These are phyloP conservation scores for Pseudobourletiella spinata DNA, from an alignment of 1,140 invertebrate species.

Conservation along the genomic window DNA sequence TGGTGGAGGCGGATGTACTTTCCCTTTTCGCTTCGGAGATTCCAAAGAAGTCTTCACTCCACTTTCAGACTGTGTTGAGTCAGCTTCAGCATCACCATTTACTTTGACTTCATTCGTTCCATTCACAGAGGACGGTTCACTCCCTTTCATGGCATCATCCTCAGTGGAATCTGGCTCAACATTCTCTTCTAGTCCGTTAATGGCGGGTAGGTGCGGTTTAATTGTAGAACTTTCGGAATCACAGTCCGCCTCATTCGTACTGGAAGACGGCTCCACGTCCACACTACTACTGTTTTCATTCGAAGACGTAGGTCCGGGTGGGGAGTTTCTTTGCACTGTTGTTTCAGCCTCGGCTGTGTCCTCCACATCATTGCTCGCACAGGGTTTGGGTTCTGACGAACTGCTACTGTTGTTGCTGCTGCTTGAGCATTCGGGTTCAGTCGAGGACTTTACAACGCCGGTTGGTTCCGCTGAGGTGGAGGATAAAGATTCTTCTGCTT, in stretches of 20 bases:
- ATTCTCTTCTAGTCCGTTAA: constrained; percentile 1
- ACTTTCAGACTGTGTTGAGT: constrained; percentile 8
- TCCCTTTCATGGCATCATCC: background rate
- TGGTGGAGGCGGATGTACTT: constrained; percentile 16
- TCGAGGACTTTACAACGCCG: background rate
- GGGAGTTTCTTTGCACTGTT: background rate
- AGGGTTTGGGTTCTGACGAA: background rate
- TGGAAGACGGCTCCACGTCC: constrained; percentile 9
- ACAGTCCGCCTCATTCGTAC: constrained; percentile 2
- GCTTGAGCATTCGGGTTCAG: background rate
- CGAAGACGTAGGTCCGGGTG: background rate
- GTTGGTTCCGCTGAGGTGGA: constrained; percentile 1
- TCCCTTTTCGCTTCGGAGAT: constrained; percentile 16
- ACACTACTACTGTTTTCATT: constrained; percentile 7
- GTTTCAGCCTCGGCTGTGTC: constrained; percentile 7
- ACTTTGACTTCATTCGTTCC: background rate
- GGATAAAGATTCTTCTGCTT: background rate
- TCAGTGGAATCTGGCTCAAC: constrained; percentile 1
- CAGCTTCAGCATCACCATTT: constrained; percentile 4
- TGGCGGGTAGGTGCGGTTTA: background rate
- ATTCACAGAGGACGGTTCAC: background rate
- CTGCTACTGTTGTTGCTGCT: background rate
- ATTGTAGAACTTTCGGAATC: background rate
- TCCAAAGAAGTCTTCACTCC: background rate
- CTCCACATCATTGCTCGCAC: background rate